These are phyloP conservation scores for Ptiloglossa arizonensis DNA, from an alignment of 1,140 invertebrate genomes.

Conservation along the genomic window DNA sequence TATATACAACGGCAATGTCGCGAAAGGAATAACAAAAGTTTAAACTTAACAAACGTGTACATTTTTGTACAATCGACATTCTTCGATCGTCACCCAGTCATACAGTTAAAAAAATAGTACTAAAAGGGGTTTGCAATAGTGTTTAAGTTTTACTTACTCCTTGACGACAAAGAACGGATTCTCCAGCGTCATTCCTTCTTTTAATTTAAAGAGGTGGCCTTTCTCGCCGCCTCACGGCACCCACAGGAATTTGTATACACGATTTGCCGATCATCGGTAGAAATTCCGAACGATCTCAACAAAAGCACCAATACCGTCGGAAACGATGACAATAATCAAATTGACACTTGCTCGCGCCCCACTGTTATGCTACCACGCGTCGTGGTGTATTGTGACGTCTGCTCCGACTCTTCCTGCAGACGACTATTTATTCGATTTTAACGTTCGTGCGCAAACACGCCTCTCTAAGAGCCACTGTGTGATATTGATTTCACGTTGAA, in stretches of 20 bases:
- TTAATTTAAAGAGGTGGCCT: conserved; percentile 77
- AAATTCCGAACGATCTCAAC: conserved; percentile 57
- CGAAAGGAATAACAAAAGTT: conserved; percentile 22
- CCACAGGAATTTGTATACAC: conserved; percentile 68
- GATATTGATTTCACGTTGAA: conserved; percentile 73
- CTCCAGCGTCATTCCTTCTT: conserved; percentile 92
- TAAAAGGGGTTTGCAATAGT: neutral
- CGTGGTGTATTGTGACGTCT: conserved; percentile 65
- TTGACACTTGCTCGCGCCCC: conserved; percentile 54
- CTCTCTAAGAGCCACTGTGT: conserved; percentile 65
- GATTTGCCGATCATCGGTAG: conserved; percentile 76
- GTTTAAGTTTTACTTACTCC: conserved; percentile 88
- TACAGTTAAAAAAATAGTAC: no score
- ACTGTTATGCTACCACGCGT: conserved; percentile 29
- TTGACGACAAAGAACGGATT: conserved; percentile 97
- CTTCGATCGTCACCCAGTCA: neutral
- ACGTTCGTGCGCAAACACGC: conserved; percentile 71
- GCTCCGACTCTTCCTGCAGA: conserved; percentile 60
- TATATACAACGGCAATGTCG: conserved; percentile 5
- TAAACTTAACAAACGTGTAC: neutral
- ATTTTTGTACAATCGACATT: neutral
- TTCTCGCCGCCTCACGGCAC: conserved; percentile 77
- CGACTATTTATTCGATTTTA: conserved; percentile 75
- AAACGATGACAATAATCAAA: conserved; percentile 51
- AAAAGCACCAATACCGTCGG: conserved; percentile 13